Evolutionary conservation across 1,140 invertebrate genomes (phyloP), one percentile per base, ranked within the genome.

Genomic region (Drosophila parabipectinata): DNA sequence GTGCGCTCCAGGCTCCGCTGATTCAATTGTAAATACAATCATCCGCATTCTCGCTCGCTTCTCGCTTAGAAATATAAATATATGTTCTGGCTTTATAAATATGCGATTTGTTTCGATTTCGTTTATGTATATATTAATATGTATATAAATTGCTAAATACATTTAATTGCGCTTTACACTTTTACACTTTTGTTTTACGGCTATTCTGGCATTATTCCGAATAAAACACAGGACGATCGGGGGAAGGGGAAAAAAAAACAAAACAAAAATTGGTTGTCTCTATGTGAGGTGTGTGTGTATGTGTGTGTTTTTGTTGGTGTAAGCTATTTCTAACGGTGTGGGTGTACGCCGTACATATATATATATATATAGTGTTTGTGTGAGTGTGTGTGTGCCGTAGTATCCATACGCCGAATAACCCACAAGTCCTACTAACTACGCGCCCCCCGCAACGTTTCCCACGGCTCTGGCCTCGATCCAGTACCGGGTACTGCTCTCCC

Each of bases 91-190:
- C 79, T 54, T 55, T 68, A 83, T 84, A 84, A 84, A 84, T 84
- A 83, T 79, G 69, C 72, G 45, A 66, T 82, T 75, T 78, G 68
- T 69, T 79, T 79, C 45, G 28, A 62, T 58, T 63, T 58, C 56
- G 68, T 71, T 61, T 66, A 75, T 69, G 45, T 66, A 68, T 72
- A 67, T 77, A 72, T 63, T 72, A 59, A 81, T 83, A 76, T 72
- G 55, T 83, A 77, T 84, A 77, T 80, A 85, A 85, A 84, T 77
- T 85, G 64, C 77, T 84, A 84, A 84, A 84, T 85, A 85, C 78
- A 85, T 71, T 75, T 87, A 85, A 85, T 87, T 85, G 81, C 81
- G 81, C 81, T 85, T 85, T 85, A 87, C 81, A 87, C 62, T 64
- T 81, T 57, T 69, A 69, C 64, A 69, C 64, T 69, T 57, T 69